Base-by-base conservation (phyloP, 2,888 invertebrate species). In the Drosophila paranaensis region DNA sequence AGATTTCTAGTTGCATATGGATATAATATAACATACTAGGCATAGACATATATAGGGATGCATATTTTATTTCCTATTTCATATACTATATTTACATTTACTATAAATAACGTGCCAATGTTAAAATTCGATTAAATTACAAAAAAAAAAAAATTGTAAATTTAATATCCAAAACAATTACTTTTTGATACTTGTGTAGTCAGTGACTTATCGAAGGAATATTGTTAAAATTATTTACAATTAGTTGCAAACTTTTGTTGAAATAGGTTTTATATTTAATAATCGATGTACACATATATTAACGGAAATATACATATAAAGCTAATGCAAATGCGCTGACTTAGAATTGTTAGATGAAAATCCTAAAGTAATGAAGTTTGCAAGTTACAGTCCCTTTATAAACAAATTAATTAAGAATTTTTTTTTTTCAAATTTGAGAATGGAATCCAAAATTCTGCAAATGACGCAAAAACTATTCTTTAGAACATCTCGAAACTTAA, bases 81-180 rank as follows among this genome's bases (percentile, higher is more conserved):
- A 43, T 35, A 74, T 37, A 57, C 54, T 55, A 60, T 51, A 46
- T 56, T 65, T 50, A 50, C 40, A 63, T 54, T 54, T 61, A 82
- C 69, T 82, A 77, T 81, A 77, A 72, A 74, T 82, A 89, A 82
- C 71, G 89, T 86, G 89, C 86, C 86, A 89, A 86, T 86, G 89
- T 87, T 82, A 75, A 74, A 78, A 62, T 45, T 77, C 56, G 40
- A 66, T 33, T 62, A 64, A 71, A 51, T 13, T 30, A 14, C 25
- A 37, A 37, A 63, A 42, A 61, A 74, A 69, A 25, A 69, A 39
- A 60, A 58, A 66, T 10, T 37, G 62, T 55, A 54, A 60, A 68
- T 61, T 61, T 56, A 54, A 65, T 65, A 69, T 74, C 55, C 51
- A 70, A 55, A 51, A 57, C 39, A 54, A 71, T 25, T 64, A 63